A percentile compares a stretch with the other conserved stretches of the same genome.
Conservation (phyloP, 2,113 vertebrate species). For the Corythoichthys intestinalis region DNA sequence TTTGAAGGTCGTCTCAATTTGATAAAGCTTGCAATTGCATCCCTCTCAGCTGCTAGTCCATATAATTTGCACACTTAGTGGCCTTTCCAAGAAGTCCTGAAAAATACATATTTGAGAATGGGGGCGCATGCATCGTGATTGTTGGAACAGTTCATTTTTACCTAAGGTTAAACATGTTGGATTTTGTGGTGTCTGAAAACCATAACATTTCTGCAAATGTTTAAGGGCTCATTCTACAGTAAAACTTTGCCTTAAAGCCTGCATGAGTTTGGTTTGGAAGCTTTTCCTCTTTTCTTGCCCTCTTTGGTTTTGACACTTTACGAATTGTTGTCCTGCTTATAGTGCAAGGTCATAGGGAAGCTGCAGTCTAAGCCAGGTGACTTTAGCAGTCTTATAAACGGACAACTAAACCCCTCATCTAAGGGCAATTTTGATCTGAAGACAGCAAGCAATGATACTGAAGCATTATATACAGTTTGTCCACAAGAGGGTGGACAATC, state of each 20-base stretch:
- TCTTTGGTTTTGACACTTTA: neutral
- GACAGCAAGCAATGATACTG: neutral
- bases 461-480: neutral
- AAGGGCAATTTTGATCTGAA: neutral
- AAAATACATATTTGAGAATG: neutral
- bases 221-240: neutral
- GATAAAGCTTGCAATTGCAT: neutral
- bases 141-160: neutral
- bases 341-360: neutral
- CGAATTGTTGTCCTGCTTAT: neutral
- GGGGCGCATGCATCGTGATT: neutral
- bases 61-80: neutral
- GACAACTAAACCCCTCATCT: neutral
- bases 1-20: neutral
- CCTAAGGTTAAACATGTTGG: neutral
- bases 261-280: neutral
- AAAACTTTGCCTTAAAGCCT: neutral
- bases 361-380: neutral
- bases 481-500: slow-evolving; percentile 2
- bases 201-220: slow-evolving; percentile 1
- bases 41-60: neutral
- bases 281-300: neutral
- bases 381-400: neutral
- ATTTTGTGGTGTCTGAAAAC: neutral
- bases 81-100: neutral